Conservation (phyloP, 2,888 invertebrate genomes). For the Zygogramma bicolorata region DNA sequence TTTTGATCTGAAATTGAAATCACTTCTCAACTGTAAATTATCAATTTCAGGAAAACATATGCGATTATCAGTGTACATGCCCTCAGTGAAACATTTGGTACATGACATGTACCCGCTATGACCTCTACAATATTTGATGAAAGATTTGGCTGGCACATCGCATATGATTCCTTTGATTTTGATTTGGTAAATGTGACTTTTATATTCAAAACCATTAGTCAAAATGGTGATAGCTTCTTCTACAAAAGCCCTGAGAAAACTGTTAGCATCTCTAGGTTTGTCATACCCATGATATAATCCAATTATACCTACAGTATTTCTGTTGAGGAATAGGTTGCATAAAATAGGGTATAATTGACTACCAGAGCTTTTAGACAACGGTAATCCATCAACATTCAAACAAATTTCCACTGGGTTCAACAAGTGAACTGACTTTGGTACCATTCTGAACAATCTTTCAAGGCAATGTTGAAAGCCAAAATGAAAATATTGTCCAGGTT, state of each 20-base stretch:
- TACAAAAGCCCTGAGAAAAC: slow-evolving; percentile 5
- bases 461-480: slow-evolving; percentile 12
- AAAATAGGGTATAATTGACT: slow-evolving; percentile 30
- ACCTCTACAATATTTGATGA: slow-evolving; percentile 38
- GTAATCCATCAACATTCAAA: slow-evolving; percentile 28
- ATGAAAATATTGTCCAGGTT: slow-evolving; percentile 24
- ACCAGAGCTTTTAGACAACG: slow-evolving; percentile 26
- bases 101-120: slow-evolving; percentile 48
- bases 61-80: slow-evolving; percentile 13
- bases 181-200: neutral
- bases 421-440: slow-evolving; percentile 10
- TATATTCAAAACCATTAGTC: neutral
- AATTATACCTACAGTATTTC: slow-evolving; percentile 16
- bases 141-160: slow-evolving; percentile 22
- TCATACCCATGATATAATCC: slow-evolving; percentile 10
- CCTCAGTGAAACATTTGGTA: slow-evolving; percentile 43
- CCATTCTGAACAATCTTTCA: neutral
- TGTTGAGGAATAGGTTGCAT: slow-evolving; percentile 10
- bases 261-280: slow-evolving; percentile 10
- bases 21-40: slow-evolving; percentile 26
- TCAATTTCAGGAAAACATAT: slow-evolving; percentile 40
- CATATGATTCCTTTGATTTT: slow-evolving; percentile 8
- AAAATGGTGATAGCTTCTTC: neutral
- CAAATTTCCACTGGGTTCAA: slow-evolving; percentile 5
- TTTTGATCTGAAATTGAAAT: slow-evolving; percentile 29